These are phyloP conservation scores for Galeopsomyia nigrocyanea DNA, from an alignment of 2,888 invertebrate genomes.

Conservation along the genomic window DNA sequence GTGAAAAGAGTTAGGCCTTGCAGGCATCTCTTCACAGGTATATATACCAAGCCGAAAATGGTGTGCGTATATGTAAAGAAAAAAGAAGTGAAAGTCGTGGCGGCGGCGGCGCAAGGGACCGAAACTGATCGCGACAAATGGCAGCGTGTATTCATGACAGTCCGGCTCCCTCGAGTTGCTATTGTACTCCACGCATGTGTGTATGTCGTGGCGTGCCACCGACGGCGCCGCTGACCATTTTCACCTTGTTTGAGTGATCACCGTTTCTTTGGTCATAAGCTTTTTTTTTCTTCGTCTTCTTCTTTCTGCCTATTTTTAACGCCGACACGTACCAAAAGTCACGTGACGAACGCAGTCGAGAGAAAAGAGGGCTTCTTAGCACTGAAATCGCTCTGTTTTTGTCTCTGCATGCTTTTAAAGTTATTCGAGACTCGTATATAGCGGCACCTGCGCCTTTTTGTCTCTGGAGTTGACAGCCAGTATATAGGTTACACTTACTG, in stretches of 20 bases:
- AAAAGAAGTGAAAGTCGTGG: not conserved
- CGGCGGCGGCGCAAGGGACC: conserved; percentile 45
- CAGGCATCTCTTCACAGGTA: not conserved
- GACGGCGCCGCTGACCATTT: conserved; percentile 35
- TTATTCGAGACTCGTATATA: not conserved
- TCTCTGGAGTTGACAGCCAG: conserved; percentile 43
- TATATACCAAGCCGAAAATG: not conserved
- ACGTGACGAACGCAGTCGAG: conserved; percentile 1
- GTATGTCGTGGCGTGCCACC: conserved; percentile 25
- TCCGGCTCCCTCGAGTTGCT: conserved; percentile 30
- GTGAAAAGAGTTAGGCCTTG: no score
- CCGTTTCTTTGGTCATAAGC: conserved; percentile 9
- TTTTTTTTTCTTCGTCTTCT: conserved; percentile 12
- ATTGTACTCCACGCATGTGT: conserved; percentile 15
- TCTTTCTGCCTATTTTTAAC: conserved; percentile 15
- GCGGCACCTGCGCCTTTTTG: conserved; percentile 48
- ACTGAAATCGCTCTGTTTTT: not conserved
- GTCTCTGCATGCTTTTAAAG: conserved; percentile 9
- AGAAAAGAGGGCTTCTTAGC: conserved; percentile 20
- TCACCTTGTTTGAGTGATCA: conserved; percentile 12
- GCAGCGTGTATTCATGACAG: conserved; percentile 30
- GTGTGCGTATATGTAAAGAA: not conserved
- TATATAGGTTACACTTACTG: conserved; percentile 54
- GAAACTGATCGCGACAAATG: conserved; percentile 55
- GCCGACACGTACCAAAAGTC: not conserved